Conservation (phyloP, 2,113 vertebrate species). For the Ameiurus melas region DNA sequence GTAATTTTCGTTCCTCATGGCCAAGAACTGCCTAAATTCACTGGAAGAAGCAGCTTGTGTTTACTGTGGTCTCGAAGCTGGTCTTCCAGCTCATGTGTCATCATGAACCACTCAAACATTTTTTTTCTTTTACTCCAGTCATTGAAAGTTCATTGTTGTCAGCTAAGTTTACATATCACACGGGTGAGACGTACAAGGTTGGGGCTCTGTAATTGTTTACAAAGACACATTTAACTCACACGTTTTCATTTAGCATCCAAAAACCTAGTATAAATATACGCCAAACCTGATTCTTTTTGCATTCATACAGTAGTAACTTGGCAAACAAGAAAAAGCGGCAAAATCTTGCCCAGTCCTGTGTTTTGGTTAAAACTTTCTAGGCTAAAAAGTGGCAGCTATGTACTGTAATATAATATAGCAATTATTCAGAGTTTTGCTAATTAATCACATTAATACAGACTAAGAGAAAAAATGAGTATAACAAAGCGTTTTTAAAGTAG, state of each 20-base stretch:
- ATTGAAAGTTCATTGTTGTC: constrained; percentile 7
- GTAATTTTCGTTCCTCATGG: background rate
- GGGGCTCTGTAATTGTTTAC: background rate
- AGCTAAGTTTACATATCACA: background rate
- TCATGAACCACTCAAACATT: background rate
- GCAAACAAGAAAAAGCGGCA: background rate
- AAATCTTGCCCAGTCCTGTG: background rate
- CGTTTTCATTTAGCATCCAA: background rate
- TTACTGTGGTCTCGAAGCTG: background rate
- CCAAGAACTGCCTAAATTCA: background rate
- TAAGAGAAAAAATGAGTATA: background rate
- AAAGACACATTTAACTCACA: background rate
- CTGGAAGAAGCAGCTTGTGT: constrained; percentile 5
- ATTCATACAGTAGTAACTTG: background rate
- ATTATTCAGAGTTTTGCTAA: background rate
- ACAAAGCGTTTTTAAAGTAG: background rate
- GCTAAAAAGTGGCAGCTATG: background rate
- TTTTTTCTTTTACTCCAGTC: background rate
- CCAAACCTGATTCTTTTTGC: background rate
- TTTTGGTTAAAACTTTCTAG: background rate
- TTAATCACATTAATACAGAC: background rate
- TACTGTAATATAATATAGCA: background rate
- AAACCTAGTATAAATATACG: background rate
- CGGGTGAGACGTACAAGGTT: background rate
- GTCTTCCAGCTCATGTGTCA: background rate